Base-by-base conservation (phyloP, 2,797 vertebrate species). In the Bovichtus variegatus region DNA sequence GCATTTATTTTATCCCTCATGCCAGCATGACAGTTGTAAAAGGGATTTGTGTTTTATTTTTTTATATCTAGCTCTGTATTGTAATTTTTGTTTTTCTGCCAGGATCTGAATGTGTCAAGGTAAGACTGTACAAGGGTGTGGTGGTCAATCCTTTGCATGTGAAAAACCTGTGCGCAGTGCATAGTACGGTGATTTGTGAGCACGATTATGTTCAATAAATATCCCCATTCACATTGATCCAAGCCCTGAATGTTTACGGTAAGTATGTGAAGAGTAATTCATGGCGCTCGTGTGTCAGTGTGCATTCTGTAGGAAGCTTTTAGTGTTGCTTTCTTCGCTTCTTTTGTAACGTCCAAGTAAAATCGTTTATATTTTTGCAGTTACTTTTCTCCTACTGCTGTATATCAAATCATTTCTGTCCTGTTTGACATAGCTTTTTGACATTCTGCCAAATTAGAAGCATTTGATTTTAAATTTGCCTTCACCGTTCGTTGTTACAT, bases 71-170 rank as follows among this genome's bases (percentile, higher is more conserved):
- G 79, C 73, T 91, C 59, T 93, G 76, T 88, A 73, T 90, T 89
- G 79, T 91, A 91, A 88, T 83, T 89, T 89, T 85, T 85, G 78
- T 90, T 84, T 91, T 78, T 90, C 84, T 92, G 85, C 80, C 94
- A 94, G 94, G 92, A 89, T 82, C 85, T 72, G 93, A 94, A 82
- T 76, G 62, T 64, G 78, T 66, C 53, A 86, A 94, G 95, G 95
- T 95, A 94, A 95, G 95, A 82, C 82, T 61, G 78, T 78, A 54
- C 53, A 27, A 73, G 71, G 81, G 87, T 89, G 91, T 85, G 84
- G 66, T 85, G 80, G 82, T 90, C 86, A 72, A 75, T 82, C 76
- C 57, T 89, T 78, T 95, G 93, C 92, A 92, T 92, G 90, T 86
- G 66, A 91, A 80, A 72, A 86, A 82, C 62, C 77, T 79, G 74